Base-by-base conservation (phyloP, 1,140 invertebrate genomes). In the Arctopsyche grandis region DNA sequence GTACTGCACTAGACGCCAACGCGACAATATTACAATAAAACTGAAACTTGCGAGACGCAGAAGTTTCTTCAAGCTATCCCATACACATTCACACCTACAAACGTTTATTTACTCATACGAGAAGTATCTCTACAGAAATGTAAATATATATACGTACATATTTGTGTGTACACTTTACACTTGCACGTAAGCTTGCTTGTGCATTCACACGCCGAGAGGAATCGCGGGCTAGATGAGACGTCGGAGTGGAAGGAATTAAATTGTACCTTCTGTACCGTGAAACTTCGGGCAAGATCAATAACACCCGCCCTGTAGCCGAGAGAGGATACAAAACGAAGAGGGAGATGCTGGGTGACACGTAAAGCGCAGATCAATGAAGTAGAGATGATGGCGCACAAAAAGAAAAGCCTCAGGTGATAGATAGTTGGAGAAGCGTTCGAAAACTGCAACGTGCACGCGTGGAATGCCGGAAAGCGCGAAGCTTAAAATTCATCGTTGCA, bases 401-500 rank as follows among this genome's bases (percentile, higher is more conserved):
- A 52, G 12, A 52, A 5, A 14, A 52, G 12, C 48, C 29, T 4
- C 7, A 1, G 7, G 7, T 4, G 29, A 7, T 38, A 38, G 7
- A 38, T 7, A 38, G 29, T 38, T 38, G 1, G 29, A 38, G 29
- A 38, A 38, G 29, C 29, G 29, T 38, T 1, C 3, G 7, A 38
- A 38, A 38, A 38, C 29, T 38, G 29, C 29, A 38, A 38, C 1
- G 29, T n/a, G n/a, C n/a, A n/a, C 29, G 29, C 12, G 21, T 16
- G 56, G 56, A 60, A 60, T 21, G 56, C 9, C 56, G 56, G 56
- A 60, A 60, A 60, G 56, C 56, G 56, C 21, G 19, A 60, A 19
- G 56, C 21, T 60, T 60, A 60, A 60, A 60, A 60, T 60, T 60
- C 56, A 60, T 60, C 19, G 56, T 60, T 60, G 56, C 56, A 60